Evolutionary conservation across 2,888 invertebrate genomes (phyloP).

Genomic region (Heliconius ethilla): DNA sequence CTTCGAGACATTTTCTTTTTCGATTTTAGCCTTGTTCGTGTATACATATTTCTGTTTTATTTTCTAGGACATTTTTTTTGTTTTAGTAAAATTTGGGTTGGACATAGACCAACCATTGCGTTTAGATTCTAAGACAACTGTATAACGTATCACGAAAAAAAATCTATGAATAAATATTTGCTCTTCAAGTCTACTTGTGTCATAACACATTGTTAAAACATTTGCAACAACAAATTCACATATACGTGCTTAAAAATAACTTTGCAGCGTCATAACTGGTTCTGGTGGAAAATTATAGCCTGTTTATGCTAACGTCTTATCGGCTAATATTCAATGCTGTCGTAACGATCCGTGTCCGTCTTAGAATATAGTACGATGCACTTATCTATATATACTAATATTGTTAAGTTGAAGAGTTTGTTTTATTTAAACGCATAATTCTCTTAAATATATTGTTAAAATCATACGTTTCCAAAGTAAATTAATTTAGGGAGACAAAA

Average conservation of each 20-base stretch:
- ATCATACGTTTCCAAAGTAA: neutral
- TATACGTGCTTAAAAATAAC: slow-evolving; percentile 15
- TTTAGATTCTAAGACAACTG: neutral
- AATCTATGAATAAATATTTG: neutral
- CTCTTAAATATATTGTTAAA: neutral
- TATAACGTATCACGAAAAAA: neutral
- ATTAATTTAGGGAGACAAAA: neutral
- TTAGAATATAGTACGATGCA: neutral
- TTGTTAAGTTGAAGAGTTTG: neutral
- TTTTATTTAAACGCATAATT: no score
- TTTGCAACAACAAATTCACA: neutral
- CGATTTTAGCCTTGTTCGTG: no score
- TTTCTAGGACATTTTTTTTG: no score
- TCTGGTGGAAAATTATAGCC: slow-evolving; percentile 16
- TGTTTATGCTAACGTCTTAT: slow-evolving; percentile 8
- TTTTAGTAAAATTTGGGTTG: no score
- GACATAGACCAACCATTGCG: no score
- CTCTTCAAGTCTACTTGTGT: neutral
- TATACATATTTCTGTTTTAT: no score
- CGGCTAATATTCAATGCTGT: slow-evolving; percentile 10
- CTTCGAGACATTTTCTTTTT: no score
- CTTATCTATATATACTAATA: neutral
- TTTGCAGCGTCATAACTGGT: slow-evolving; percentile 11
- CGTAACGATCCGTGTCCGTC: neutral
- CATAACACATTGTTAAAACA: slow-evolving; percentile 7